Base-by-base conservation (phyloP, 2,113 vertebrate species). In the Atrichornis clamosus region DNA sequence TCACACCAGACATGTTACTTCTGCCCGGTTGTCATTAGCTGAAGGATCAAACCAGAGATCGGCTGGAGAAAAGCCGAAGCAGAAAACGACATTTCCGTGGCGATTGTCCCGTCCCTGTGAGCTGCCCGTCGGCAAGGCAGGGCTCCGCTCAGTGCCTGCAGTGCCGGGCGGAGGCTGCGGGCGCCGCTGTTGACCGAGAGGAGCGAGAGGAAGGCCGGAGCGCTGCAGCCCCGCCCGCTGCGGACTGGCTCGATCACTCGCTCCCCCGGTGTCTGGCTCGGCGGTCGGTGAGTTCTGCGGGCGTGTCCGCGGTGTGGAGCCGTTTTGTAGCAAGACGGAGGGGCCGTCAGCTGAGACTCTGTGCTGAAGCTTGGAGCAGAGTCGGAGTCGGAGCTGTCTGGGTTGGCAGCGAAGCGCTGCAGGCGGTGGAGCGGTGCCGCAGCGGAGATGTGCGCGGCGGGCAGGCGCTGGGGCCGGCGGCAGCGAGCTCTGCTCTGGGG, bases 111-210 rank as follows among this genome's bases (percentile, higher is more conserved):
- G 7, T 33, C 41, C 21, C 63, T 14, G 62, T 5, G 30, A 44
- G 42, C 6, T 5, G 15, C 22, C 23, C 7, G 32, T 17, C 8
- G 1, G 32, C 15, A 3, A 9, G 17, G 23, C 23, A 7, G 52
- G 10, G 37, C 8, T 3, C 32, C 55, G 11, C 11, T 37, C 26
- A 50, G 37, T 49, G 44, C 23, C 53, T 81, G 90, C 78, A 88
- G 58, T 87, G 56, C 77, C 77, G 33, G 37, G 0, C 30, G 56
- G 63, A 75, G 53, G 41, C 72, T 58, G 72, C 91, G 65, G 85
- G 90, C 65, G 90, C 27, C 90, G 90, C 90, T 92, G 90, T 69
- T 87, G 84, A 92, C 90, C 64, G 33, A 87, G 28, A 82, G 56
- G 55, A 87, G 55, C 22, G n/a, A 62, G n/a, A 62, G 75, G 46